A percentile compares a stretch with the other conserved stretches of the same genome.
Evolutionary conservation across 1,140 invertebrate genomes (phyloP).

Genomic region (Drosophila nikananu): DNA sequence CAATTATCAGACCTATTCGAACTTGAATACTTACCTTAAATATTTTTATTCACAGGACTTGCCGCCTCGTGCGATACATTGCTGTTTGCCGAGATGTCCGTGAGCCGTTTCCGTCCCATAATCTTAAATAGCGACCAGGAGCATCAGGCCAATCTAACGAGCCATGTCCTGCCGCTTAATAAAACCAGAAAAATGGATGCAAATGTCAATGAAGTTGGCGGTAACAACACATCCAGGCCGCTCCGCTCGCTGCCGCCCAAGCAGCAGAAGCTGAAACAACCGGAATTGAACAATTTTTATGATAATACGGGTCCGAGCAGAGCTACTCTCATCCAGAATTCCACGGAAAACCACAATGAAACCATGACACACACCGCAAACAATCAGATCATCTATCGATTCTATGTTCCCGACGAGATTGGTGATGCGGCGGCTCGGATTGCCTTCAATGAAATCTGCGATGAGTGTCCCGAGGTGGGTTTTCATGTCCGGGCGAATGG

Average conservation of each 20-base stretch:
- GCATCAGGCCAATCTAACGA: constrained; percentile 68
- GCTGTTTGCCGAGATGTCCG: constrained; percentile 77
- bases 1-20: no score
- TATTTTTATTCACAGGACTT: constrained; percentile 81
- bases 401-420: constrained; percentile 83
- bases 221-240: constrained; percentile 7
- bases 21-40: no score
- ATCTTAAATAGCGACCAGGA: constrained; percentile 73
- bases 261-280: constrained; percentile 21
- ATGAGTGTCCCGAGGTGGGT: constrained; percentile 67
- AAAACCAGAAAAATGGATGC: constrained; percentile 7
- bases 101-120: constrained; percentile 65
- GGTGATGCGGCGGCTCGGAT: constrained; percentile 69
- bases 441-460: constrained; percentile 62
- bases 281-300: constrained; percentile 4
- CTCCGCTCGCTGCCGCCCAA: constrained; percentile 38
- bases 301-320: constrained; percentile 2
- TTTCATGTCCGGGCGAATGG: constrained; percentile 75
- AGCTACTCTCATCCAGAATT: constrained; percentile 27
- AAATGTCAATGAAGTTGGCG: constrained; percentile 7
- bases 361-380: constrained; percentile 44
- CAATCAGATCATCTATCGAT: constrained; percentile 84
- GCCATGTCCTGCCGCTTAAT: constrained; percentile 6
- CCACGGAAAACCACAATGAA: constrained; percentile 25
- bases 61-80: constrained; percentile 86